Percentiles rank a stretch among this genome's conserved stretches.
These are phyloP conservation scores for Arctopsyche grandis DNA, from an alignment of 1,140 invertebrate genomes.

Conservation along the genomic window DNA sequence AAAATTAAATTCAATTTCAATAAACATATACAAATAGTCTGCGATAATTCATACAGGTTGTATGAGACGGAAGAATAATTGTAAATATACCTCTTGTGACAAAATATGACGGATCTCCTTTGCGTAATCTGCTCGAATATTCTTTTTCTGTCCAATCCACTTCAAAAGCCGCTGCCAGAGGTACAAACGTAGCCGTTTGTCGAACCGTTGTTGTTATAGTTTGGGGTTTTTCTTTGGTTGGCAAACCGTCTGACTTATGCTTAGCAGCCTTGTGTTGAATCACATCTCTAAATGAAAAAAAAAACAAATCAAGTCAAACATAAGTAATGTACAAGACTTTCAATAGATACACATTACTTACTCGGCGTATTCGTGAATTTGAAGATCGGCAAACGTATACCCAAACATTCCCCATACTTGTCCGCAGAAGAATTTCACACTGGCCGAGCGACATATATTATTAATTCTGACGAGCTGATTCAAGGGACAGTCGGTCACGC, in stretches of 20 bases:
- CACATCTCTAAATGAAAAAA: constrained; percentile 59
- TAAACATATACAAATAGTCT: constrained; percentile 30
- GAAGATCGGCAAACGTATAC: constrained; percentile 90
- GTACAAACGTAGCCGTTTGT: constrained; percentile 69
- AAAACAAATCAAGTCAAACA: neutral
- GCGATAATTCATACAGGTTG: neutral
- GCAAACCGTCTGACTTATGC: constrained; percentile 65
- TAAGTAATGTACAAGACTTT: neutral
- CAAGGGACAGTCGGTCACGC: constrained; percentile 79
- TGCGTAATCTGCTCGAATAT: constrained; percentile 60
- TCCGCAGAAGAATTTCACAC: constrained; percentile 88
- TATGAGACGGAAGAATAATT: too few relatives aligned
- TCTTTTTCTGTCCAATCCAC: constrained; percentile 69
- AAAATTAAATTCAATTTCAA: constrained; percentile 33
- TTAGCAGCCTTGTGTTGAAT: constrained; percentile 69
- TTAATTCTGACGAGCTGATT: constrained; percentile 81
- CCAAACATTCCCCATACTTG: constrained; percentile 96
- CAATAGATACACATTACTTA: constrained; percentile 72
- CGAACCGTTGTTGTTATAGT: constrained; percentile 65
- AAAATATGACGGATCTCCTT: constrained; percentile 65
- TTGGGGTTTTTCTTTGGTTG: constrained; percentile 61
- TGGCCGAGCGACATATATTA: constrained; percentile 79
- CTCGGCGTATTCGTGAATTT: constrained; percentile 87
- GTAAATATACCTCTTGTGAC: constrained; percentile 59
- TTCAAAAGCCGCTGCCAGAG: constrained; percentile 76